Percentiles rank a stretch among this genome's conserved stretches.
phyloP scores from a whole-genome alignment of 2,113 vertebrate genomes.

The Pongo pygmaeus region DNA sequence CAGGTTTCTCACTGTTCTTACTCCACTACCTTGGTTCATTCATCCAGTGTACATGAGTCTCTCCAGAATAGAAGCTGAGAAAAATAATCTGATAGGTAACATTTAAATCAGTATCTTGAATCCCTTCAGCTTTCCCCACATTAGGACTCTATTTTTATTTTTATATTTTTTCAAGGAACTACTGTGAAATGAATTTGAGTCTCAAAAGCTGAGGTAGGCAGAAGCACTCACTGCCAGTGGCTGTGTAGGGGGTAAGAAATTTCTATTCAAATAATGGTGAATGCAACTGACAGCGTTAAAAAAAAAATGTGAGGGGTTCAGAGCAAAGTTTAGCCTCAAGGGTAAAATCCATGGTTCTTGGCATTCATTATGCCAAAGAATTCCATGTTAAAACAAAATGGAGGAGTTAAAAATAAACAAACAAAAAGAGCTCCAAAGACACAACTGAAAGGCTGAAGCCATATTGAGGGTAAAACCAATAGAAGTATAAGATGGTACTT shows the following conservation, averaged over 20 bases:
- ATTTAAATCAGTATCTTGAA: conserved; percentile 20
- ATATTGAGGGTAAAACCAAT: not conserved
- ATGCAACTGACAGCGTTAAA: conserved; percentile 40
- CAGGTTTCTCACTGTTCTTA: not conserved
- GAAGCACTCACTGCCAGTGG: conserved; percentile 37
- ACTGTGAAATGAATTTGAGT: conserved; percentile 53
- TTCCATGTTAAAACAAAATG: conserved; percentile 55
- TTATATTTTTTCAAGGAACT: not conserved
- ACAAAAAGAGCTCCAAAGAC: not conserved
- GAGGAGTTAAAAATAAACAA: conserved; percentile 38
- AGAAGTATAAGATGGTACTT: not conserved
- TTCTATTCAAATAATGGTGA: conserved; percentile 73
- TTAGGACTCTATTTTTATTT: not conserved
- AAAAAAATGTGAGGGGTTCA: not conserved
- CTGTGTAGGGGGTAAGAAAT: conserved; percentile 70
- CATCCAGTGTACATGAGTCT: not conserved
- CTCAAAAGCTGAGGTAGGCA: conserved; percentile 51
- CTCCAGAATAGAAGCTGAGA: not conserved
- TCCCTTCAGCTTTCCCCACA: not conserved
- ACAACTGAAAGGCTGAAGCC: conserved; percentile 4
- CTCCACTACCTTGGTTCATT: not conserved
- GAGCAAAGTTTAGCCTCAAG: conserved; percentile 53
- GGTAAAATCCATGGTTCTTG: conserved; percentile 57
- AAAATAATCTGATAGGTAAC: not conserved
- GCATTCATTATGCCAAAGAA: conserved; percentile 38